phyloP scores from a whole-genome alignment of 2,797 vertebrate genomes.

The Fistularia tabacaria region DNA sequence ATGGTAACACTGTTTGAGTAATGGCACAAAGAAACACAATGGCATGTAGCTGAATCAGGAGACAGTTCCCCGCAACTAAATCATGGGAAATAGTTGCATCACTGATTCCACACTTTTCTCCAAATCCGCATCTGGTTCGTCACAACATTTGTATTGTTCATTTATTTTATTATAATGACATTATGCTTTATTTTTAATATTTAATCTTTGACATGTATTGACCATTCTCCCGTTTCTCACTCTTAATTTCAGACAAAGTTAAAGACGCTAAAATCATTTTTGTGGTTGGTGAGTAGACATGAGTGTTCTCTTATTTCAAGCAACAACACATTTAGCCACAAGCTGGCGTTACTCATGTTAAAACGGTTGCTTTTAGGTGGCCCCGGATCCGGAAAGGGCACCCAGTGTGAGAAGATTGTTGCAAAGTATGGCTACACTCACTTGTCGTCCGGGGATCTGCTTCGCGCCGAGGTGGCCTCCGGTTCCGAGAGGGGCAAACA shows the following conservation, averaged over 20 bases:
- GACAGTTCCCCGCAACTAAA: not conserved
- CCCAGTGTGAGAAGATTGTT: conserved; percentile 94
- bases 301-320: too few relatives aligned
- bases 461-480: conserved; percentile 88
- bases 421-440: conserved; percentile 95
- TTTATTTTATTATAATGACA: not conserved
- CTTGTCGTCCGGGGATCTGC: conserved; percentile 94
- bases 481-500: conserved; percentile 90
- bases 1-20: conserved; percentile 43
- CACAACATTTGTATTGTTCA: not conserved
- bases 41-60: conserved; percentile 4
- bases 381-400: conserved; percentile 95
- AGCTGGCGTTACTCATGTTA: not conserved
- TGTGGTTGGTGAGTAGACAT: conserved; percentile 89
- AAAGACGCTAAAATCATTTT: conserved; percentile 97
- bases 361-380: conserved; percentile 76
- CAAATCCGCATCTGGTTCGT: conserved; percentile 33
- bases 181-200: not conserved
- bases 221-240: not conserved
- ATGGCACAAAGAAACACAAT: conserved; percentile 23
- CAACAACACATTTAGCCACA: too few relatives aligned
- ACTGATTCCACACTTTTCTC: not conserved
- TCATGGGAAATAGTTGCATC: conserved; percentile 40
- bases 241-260: conserved; percentile 84
- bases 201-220: not conserved